phyloP scores from a whole-genome alignment of 2,888 invertebrate species.

The Tholera decimalis region DNA sequence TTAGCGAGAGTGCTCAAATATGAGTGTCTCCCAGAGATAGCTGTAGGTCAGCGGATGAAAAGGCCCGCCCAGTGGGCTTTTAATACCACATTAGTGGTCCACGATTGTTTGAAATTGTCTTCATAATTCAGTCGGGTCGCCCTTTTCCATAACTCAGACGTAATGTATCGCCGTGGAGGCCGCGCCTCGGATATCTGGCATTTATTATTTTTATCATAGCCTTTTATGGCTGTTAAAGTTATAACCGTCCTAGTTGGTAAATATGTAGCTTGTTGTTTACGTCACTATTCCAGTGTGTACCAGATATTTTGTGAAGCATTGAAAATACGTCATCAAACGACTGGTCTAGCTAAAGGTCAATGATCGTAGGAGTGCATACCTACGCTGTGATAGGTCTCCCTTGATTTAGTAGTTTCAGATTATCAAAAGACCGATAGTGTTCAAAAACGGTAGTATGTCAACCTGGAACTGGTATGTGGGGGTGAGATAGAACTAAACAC shows the following conservation, averaged over 20 bases:
- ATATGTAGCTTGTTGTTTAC: slow-evolving; percentile 19
- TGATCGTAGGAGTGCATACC: too few species aligned
- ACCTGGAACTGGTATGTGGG: not conserved
- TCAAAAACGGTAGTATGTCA: not conserved
- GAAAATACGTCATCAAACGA: not conserved
- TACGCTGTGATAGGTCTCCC: too few species aligned
- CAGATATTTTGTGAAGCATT: not conserved
- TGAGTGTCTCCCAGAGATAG: slow-evolving; percentile 77
- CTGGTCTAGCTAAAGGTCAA: not conserved
- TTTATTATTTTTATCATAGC: slow-evolving; percentile 66
- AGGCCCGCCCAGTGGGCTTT: slow-evolving; percentile 56
- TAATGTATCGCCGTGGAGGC: slow-evolving; percentile 63
- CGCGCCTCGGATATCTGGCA: slow-evolving; percentile 53
- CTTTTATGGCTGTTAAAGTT: slow-evolving; percentile 47
- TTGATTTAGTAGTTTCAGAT: not conserved
- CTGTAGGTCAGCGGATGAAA: slow-evolving; percentile 67
- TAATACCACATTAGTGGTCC: slow-evolving; percentile 67
- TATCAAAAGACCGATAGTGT: not conserved
- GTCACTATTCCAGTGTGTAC: not conserved
- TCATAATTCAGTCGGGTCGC: slow-evolving; percentile 71
- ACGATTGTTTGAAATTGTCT: slow-evolving; percentile 73
- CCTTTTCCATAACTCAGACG: slow-evolving; percentile 68
- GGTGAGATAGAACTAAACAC: too few species aligned
- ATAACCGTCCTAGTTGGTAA: slow-evolving; percentile 41
- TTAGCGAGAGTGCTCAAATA: slow-evolving; percentile 72